Conservation (phyloP, 2,888 invertebrate species). For the Hirtodrosophila trivittata region DNA sequence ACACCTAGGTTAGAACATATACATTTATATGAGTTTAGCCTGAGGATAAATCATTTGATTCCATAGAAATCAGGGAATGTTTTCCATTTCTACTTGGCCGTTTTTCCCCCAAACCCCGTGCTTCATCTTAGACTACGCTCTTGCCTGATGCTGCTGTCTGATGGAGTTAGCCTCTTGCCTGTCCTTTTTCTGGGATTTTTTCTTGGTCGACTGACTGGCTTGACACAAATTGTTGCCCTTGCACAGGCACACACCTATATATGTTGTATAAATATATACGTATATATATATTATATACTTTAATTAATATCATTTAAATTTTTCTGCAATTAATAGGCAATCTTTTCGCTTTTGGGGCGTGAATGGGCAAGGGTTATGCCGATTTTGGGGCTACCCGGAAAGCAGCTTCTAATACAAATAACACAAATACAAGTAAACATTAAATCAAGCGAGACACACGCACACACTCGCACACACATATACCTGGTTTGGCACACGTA, state of each 20-base stretch:
- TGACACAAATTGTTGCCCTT: constrained; percentile 49
- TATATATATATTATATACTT: constrained; percentile 13
- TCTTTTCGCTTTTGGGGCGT: constrained; percentile 13
- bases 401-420: constrained; percentile 9
- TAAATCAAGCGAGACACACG: neutral
- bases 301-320: constrained; percentile 43
- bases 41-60: no score
- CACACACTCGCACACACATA: constrained; percentile 7
- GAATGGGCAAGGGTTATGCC: constrained; percentile 7
- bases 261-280: neutral
- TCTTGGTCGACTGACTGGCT: constrained; percentile 19
- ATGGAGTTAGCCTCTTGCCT: constrained; percentile 30
- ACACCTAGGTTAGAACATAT: no score
- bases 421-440: constrained; percentile 4
- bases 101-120: neutral
- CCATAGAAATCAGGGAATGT: no score
- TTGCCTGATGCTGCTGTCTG: constrained; percentile 19
- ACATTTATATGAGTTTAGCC: no score
- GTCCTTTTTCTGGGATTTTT: constrained; percentile 57
- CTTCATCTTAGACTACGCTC: constrained; percentile 20
- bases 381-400: constrained; percentile 54
- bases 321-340: constrained; percentile 18
- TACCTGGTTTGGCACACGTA: constrained; percentile 36
- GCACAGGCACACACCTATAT: constrained; percentile 26
- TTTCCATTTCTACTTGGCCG: no score